Evolutionary conservation across 2,113 vertebrate species (phyloP), one percentile per base, ranked within the genome.

Genomic region (Patagioenas fasciata): DNA sequence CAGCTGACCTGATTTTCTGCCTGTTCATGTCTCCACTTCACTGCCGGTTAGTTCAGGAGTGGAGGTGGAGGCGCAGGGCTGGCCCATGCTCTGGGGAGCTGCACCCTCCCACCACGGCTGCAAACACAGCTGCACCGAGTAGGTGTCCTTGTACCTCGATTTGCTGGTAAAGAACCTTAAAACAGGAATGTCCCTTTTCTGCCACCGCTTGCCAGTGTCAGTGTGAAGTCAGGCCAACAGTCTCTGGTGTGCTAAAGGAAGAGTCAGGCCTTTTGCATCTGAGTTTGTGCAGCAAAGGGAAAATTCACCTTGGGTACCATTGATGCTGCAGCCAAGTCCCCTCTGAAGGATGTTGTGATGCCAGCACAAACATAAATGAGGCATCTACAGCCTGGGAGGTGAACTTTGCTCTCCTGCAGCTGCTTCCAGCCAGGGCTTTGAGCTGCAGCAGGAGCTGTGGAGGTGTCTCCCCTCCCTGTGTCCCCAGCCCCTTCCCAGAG

Each of bases 1-100:
- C 96, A 95, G 92, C 70, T 96, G 96, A 96, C 95, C 97, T 97
- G 94, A 93, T 97, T 97, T 95, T 48, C 79, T 91, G 70, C 82
- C 65, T 28, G 18, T n/a, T 80, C 62, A 85, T 19, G 1, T 77
- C 88, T 61, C 75, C 71, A 73, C 82, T 72, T 86, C 87, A 7
- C 44, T 58, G 67, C n/a, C 36, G 16, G 78, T 19, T 86, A 18
- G 78, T 21, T 88, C 47, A 53, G 75, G 80, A 86, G 50, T 1
- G 3, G 38, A 1, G 5, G 58, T 0, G 0, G 53, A 80, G 56
- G 17, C 11, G 2, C 2, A 0, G 82, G 66, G 70, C 89, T 57
- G 42, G 72, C 56, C 71, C 0, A 0, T 15, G 65, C 73, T 0
- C 0, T 1, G 2, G 56, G 31, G 48, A 85, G 10, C 54, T 42